Percentiles rank a stretch among this genome's conserved stretches.
These are phyloP conservation scores for Nothocercus nigrocapillus DNA, from an alignment of 2,113 vertebrate genomes.

Conservation along the genomic window DNA sequence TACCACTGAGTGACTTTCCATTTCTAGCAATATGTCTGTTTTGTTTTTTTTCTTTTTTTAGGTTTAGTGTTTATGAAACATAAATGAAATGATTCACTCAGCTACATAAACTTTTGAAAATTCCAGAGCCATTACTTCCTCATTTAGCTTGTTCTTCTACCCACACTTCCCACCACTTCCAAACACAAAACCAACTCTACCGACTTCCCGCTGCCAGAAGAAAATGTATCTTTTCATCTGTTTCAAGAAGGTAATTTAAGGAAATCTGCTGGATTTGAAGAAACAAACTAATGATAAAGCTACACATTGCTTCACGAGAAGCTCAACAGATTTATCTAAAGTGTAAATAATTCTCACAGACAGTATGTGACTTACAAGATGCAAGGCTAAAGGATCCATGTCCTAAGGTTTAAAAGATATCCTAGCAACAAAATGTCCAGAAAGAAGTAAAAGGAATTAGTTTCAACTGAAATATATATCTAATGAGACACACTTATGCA, in stretches of 20 bases:
- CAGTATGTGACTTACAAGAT: not conserved
- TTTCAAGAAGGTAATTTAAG: not conserved
- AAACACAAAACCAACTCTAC: not conserved
- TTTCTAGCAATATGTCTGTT: not conserved
- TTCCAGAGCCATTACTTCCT: not conserved
- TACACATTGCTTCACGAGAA: not conserved
- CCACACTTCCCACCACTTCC: not conserved
- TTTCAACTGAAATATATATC: not conserved
- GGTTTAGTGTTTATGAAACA: not conserved
- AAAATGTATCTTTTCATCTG: slow-evolving; percentile 5
- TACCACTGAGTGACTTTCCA: slow-evolving; percentile 6
- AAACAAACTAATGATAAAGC: not conserved
- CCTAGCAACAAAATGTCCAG: not conserved
- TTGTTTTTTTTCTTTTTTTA: not conserved
- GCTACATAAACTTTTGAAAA: not conserved
- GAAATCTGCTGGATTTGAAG: slow-evolving; percentile 14
- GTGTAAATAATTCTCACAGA: not conserved
- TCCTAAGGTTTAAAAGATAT: not conserved
- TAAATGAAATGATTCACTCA: not conserved
- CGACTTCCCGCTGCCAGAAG: not conserved
- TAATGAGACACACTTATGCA: not conserved
- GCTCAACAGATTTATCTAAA: not conserved
- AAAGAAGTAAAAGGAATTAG: not conserved
- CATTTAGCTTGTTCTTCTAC: not conserved
- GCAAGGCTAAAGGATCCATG: not conserved